Conservation (phyloP, 1,140 invertebrate genomes). For the Rhynchophorus ferrugineus region DNA sequence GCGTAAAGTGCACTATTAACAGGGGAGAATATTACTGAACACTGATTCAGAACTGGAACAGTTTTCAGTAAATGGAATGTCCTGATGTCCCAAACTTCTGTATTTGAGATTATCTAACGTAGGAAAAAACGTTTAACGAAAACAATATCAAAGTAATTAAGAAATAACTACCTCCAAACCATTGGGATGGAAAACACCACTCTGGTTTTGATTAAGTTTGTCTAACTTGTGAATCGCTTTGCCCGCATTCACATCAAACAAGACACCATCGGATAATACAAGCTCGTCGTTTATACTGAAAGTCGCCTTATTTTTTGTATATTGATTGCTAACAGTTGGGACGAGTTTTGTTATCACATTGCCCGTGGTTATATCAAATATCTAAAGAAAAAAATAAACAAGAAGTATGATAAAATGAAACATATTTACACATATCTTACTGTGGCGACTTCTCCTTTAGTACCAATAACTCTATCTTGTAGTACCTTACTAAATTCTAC, state of each 20-base stretch:
- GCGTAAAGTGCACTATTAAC: conserved; percentile 58
- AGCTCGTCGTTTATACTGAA: conserved; percentile 92
- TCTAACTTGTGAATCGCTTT: conserved; percentile 95
- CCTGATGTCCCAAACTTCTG: conserved; percentile 91
- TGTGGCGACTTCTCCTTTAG: conserved; percentile 65
- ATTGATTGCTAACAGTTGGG: conserved; percentile 80
- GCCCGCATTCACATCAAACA: conserved; percentile 87
- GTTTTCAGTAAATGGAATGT: conserved; percentile 92
- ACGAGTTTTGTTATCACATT: conserved; percentile 64
- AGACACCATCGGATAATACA: conserved; percentile 88
- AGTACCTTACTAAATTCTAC: conserved; percentile 85
- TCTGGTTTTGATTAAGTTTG: conserved; percentile 90
- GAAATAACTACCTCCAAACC: conserved; percentile 70
- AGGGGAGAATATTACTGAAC: conserved; percentile 65
- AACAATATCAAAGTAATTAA: not conserved
- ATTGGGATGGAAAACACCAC: conserved; percentile 95
- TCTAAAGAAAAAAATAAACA: conserved; percentile 46
- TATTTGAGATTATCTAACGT: conserved; percentile 68
- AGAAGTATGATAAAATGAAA: conserved; percentile 11
- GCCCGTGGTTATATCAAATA: conserved; percentile 86
- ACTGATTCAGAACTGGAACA: conserved; percentile 86
- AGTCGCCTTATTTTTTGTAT: conserved; percentile 88
- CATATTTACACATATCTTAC: conserved; percentile 41
- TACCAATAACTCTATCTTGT: conserved; percentile 80
- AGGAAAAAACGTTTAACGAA: conserved; percentile 6